phyloP scores from a whole-genome alignment of 2,888 invertebrate species.

The Horisme vitalbata region DNA sequence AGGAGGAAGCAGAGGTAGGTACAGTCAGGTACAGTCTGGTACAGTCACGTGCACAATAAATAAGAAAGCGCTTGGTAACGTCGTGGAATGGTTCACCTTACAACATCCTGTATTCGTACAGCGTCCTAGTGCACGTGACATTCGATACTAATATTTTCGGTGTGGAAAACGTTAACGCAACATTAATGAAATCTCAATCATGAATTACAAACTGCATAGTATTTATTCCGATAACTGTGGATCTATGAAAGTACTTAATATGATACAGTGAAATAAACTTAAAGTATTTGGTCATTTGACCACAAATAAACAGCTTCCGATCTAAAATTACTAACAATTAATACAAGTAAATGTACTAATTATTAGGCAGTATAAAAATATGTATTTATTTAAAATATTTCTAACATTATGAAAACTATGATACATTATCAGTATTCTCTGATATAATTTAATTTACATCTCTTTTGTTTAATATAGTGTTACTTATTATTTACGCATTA shows the following conservation, averaged over 20 bases:
- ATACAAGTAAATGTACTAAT: constrained; percentile 3
- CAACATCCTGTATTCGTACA: too few relatives aligned
- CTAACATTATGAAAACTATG: constrained; percentile 6
- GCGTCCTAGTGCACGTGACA: too few relatives aligned
- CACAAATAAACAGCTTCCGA: constrained; percentile 22
- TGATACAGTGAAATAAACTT: constrained; percentile 21
- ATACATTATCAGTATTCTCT: constrained; percentile 1
- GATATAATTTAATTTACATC: neutral
- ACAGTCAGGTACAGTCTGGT: too few relatives aligned
- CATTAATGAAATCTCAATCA: too few relatives aligned
- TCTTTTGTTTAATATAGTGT: neutral
- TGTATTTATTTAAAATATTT: constrained; percentile 33
- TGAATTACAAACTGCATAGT: too few relatives aligned
- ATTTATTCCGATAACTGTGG: constrained; percentile 9
- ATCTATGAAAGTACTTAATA: neutral
- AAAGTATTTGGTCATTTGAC: constrained; percentile 32
- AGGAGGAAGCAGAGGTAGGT: too few relatives aligned
- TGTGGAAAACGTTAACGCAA: too few relatives aligned
- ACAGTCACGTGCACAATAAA: too few relatives aligned
- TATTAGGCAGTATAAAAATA: constrained; percentile 51
- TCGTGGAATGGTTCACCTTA: too few relatives aligned
- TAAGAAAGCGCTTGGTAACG: too few relatives aligned
- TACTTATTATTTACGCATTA: too few relatives aligned
- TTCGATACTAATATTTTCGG: too few relatives aligned
- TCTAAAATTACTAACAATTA: constrained; percentile 6